Percentiles rank a stretch among this genome's conserved stretches.
These are phyloP conservation scores for Torymus auratus DNA, from an alignment of 2,888 invertebrate genomes.

Conservation along the genomic window DNA sequence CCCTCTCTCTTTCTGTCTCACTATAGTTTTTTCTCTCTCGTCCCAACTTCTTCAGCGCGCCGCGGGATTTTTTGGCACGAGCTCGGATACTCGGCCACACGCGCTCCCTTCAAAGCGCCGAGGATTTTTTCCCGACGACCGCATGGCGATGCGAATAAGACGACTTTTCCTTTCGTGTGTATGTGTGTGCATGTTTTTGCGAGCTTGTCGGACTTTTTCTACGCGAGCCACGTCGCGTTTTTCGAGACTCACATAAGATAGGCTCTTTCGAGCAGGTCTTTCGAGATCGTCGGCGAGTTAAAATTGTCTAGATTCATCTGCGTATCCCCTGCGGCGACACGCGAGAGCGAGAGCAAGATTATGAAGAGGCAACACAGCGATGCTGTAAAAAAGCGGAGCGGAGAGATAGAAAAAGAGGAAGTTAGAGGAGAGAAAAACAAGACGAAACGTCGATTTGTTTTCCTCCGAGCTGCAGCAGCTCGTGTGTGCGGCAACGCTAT, in stretches of 20 bases:
- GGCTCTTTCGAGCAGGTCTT: not conserved
- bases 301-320: constrained; percentile 34
- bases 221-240: too few species aligned
- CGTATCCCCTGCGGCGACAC: not conserved
- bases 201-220: too few species aligned
- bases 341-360: not conserved
- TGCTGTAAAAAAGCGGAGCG: not conserved
- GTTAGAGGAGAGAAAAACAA: not conserved
- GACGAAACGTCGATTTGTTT: constrained; percentile 40
- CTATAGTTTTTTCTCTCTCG: not conserved
- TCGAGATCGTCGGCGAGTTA: not conserved
- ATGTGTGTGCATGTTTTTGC: too few species aligned
- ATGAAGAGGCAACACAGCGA: constrained; percentile 10
- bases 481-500: too few species aligned
- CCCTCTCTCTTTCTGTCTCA: not conserved
- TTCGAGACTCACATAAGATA: too few species aligned
- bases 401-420: not conserved
- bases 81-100: not conserved
- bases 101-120: constrained; percentile 1
- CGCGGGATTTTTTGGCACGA: constrained; percentile 35
- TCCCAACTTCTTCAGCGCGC: too few species aligned
- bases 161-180: too few species aligned
- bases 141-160: too few species aligned
- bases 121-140: not conserved
- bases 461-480: constrained; percentile 2